These are phyloP conservation scores for Trematomus bernacchii DNA, from an alignment of 2,797 vertebrate genomes.

Conservation along the genomic window DNA sequence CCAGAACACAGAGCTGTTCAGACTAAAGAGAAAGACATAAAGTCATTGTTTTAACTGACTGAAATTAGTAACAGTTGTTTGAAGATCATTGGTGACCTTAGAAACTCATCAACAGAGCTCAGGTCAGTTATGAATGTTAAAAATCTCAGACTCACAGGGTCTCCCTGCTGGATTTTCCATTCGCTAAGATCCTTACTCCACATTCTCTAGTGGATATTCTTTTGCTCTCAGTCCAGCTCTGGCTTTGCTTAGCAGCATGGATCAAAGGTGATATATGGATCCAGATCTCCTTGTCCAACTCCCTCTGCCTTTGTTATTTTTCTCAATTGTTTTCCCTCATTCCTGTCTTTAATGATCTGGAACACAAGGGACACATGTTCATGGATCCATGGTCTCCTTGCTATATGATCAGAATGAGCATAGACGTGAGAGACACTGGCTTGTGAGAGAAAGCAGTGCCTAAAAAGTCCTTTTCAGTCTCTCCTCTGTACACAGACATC, in stretches of 20 bases:
- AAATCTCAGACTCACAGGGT: conserved; percentile 43
- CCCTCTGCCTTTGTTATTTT: conserved; percentile 35
- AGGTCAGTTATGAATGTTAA: conserved; percentile 41
- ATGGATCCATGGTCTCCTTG: conserved; percentile 42
- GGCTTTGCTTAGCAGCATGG: conserved; percentile 44
- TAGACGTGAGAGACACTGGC: conserved; percentile 15
- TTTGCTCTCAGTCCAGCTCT: conserved; percentile 51
- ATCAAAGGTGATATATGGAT: conserved; percentile 68
- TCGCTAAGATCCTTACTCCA: conserved; percentile 44
- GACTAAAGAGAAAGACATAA: conserved; percentile 9
- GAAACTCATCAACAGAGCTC: conserved; percentile 33
- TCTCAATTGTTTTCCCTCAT: neutral
- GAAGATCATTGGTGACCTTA: conserved; percentile 45
- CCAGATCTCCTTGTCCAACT: conserved; percentile 48
- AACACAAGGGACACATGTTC: conserved; percentile 54
- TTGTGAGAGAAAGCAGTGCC: conserved; percentile 17
- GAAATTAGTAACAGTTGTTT: conserved; percentile 20
- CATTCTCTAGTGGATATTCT: conserved; percentile 42
- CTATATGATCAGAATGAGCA: conserved; percentile 38
- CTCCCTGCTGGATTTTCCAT: conserved; percentile 63
- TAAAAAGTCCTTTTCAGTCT: conserved; percentile 45
- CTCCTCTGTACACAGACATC: conserved; percentile 44
- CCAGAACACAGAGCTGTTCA: conserved; percentile 14
- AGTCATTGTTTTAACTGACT: conserved; percentile 18
- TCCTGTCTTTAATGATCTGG: conserved; percentile 52